Conservation (phyloP, 2,797 vertebrate species). For the Holocentrus rufus region DNA sequence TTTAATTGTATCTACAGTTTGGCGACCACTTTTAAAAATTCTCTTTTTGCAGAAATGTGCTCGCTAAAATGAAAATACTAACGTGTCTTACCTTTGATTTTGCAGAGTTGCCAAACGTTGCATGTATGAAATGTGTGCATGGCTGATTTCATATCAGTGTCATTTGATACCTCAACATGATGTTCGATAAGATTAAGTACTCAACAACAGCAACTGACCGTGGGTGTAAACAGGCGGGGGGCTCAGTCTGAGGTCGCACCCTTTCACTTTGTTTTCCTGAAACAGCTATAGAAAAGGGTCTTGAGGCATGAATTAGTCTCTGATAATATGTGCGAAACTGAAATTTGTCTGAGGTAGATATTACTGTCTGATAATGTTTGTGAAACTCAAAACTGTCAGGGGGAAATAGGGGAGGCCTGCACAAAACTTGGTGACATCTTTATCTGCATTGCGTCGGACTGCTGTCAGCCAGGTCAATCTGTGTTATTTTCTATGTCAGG, state of each 20-base stretch:
- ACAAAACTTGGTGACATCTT: slow-evolving; percentile 34
- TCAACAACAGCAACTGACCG: slow-evolving; percentile 24
- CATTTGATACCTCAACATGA: no score
- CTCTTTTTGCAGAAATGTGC: not conserved
- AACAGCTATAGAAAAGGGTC: slow-evolving; percentile 25
- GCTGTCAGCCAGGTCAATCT: slow-evolving; percentile 14
- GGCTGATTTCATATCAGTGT: no score
- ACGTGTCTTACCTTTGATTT: not conserved
- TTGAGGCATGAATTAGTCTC: slow-evolving; percentile 33
- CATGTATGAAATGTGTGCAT: no score
- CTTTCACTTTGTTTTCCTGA: no score
- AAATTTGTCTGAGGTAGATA: slow-evolving; percentile 40
- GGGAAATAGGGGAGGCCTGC: slow-evolving; percentile 19
- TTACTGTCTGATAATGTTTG: slow-evolving; percentile 62
- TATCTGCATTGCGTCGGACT: not conserved
- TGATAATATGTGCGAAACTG: slow-evolving; percentile 71
- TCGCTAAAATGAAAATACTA: no score
- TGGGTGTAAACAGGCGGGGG: slow-evolving; percentile 37
- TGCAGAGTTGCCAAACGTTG: not conserved
- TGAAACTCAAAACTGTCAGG: slow-evolving; percentile 68
- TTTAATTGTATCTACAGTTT: no score
- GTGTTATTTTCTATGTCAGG: not conserved
- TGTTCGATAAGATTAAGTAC: no score
- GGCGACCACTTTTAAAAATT: no score
- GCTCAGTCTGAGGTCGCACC: slow-evolving; percentile 37